phyloP scores from a whole-genome alignment of 2,888 invertebrate species.

The Anthophora plumipes region DNA sequence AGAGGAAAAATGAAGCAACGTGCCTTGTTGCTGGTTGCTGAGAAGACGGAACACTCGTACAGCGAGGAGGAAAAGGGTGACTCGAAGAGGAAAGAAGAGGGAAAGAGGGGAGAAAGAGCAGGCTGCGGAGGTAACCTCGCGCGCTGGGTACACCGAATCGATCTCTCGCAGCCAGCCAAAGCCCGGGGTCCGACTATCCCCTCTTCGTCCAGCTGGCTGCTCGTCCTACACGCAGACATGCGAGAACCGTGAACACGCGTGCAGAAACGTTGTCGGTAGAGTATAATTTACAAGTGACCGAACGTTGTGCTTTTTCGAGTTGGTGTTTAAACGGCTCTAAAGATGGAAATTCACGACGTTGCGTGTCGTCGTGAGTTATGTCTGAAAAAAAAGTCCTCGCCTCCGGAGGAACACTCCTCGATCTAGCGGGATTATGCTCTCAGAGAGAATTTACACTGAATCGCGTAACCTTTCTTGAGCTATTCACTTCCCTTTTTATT shows the following conservation, averaged over 20 bases:
- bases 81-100: slow-evolving; percentile 43
- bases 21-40: neutral
- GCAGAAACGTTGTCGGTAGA: slow-evolving; percentile 2
- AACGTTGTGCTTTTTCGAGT: slow-evolving; percentile 27
- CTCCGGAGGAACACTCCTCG: too few species aligned
- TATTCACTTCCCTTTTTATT: neutral
- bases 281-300: slow-evolving; percentile 32
- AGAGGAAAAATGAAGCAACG: neutral
- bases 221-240: slow-evolving; percentile 24
- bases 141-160: slow-evolving; percentile 73
- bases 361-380: slow-evolving; percentile 9
- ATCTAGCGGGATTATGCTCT: too few species aligned
- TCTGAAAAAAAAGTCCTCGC: neutral
- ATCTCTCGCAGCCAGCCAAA: slow-evolving; percentile 70
- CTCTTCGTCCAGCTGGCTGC: slow-evolving; percentile 10
- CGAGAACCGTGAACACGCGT: slow-evolving; percentile 6
- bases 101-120: slow-evolving; percentile 52
- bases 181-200: slow-evolving; percentile 59
- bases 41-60: neutral
- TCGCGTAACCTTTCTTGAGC: neutral
- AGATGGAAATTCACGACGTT: slow-evolving; percentile 37
- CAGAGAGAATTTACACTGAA: neutral
- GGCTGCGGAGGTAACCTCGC: slow-evolving; percentile 60
- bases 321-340: slow-evolving; percentile 14
- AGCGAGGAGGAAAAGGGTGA: slow-evolving; percentile 40